Conservation (phyloP, 2,113 vertebrate genomes). For the Agelaius phoeniceus region DNA sequence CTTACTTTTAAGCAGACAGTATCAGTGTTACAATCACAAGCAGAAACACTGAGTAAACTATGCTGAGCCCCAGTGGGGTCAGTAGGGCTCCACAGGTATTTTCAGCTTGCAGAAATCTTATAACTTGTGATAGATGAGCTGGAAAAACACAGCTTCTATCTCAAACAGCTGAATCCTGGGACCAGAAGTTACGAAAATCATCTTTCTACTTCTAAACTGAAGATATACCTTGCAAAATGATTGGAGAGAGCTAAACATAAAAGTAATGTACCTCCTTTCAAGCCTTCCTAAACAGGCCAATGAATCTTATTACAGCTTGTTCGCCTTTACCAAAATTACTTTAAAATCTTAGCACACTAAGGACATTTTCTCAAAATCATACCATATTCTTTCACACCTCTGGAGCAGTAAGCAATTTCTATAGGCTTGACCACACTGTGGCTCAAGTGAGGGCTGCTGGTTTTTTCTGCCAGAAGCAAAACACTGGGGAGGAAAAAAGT, state of each 20-base stretch:
- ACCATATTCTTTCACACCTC: background rate
- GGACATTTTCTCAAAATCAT: background rate
- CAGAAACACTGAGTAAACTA: background rate
- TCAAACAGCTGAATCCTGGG: background rate
- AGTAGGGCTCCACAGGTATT: background rate
- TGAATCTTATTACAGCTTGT: background rate
- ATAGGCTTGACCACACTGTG: background rate
- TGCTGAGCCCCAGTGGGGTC: background rate
- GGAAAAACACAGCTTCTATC: background rate
- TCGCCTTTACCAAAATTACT: background rate
- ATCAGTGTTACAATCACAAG: background rate
- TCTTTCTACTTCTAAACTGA: background rate
- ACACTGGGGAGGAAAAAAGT: background rate
- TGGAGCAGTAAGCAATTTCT: background rate
- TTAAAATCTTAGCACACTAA: background rate
- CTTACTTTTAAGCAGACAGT: background rate
- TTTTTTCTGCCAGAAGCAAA: background rate
- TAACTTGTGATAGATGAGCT: background rate
- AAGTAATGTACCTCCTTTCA: background rate
- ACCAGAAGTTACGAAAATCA: background rate
- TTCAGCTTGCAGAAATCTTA: background rate
- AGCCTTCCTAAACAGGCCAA: background rate
- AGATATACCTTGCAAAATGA: background rate
- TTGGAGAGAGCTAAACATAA: background rate
- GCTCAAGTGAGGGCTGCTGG: background rate